Evolutionary conservation across 2,113 vertebrate species (phyloP), one percentile per base, ranked within the genome.

Genomic region (Calidris pygmaea): DNA sequence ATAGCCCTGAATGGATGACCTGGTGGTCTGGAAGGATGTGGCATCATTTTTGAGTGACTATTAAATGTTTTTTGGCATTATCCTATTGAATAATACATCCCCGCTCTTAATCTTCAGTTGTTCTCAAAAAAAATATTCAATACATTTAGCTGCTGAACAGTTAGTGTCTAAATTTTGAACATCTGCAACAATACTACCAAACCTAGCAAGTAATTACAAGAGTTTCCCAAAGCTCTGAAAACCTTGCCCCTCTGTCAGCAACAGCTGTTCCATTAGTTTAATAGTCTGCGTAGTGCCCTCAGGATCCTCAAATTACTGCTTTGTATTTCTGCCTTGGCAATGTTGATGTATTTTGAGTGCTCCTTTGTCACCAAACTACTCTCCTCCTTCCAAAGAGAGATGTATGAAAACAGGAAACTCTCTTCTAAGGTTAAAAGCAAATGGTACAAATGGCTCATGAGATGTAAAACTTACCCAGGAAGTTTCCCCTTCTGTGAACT

Each of bases 311-410:
- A 8, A 95, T 93, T 95, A 89, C 81, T 84, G 85, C 68, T 97
- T 97, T 96, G 72, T 96, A 96, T 97, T 92, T 98, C 93, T 98
- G 94, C 41, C 70, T 74, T 58, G 50, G 85, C 71, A 95, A 37
- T 9, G 1, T 0, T 55, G 56, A 91, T 78, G 55, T 66, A 91
- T 73, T 87, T 79, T 78, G 85, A 91, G 60, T 62, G 37, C 22
- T 50, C 41, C 76, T 89, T 88, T 91, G 59, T 76, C 78, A 82
- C 74, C 66, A 82, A 83, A 78, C 35, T n/a, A 21, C 71, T 77
- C 48, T 66, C 27, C 9, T 75, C 43, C 30, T 85, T 84, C 81
- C 65, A 47, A 66, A 66, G 72, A 81, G 26, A 73, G 41, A 66
- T n/a, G 24, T 4, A 62, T 26, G 22, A 70, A 88, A 93, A 34